Percentiles rank a stretch among this genome's conserved stretches.
Conservation (phyloP, 2,797 vertebrate species). For the Linurgus olivaceus region DNA sequence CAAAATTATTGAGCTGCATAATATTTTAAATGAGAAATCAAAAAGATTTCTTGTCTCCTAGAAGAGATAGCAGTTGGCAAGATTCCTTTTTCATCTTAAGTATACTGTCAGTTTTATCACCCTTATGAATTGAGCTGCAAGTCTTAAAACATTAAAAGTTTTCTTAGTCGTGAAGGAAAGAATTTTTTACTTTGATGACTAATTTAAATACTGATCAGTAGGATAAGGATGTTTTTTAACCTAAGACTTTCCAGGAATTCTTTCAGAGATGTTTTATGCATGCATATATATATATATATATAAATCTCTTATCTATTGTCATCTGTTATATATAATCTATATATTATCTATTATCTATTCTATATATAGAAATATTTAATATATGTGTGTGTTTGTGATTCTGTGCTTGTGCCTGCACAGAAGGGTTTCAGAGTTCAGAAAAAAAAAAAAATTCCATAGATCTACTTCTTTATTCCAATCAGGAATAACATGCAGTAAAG, state of each 20-base stretch:
- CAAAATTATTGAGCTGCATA: neutral
- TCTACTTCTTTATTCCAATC: neutral
- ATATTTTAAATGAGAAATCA: slow-evolving; percentile 28
- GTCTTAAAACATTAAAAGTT: neutral
- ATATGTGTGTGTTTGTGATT: neutral
- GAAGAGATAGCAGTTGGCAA: neutral
- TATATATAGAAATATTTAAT: neutral
- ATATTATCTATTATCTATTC: neutral
- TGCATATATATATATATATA: neutral
- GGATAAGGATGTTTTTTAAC: neutral
- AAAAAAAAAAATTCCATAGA: neutral
- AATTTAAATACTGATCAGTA: neutral
- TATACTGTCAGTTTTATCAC: slow-evolving; percentile 29
- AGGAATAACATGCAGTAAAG: neutral
- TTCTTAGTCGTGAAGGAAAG: neutral
- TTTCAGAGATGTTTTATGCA: neutral
- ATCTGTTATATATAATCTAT: neutral
- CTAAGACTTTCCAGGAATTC: neutral
- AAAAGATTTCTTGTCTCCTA: slow-evolving; percentile 18
- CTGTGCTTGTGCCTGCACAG: neutral
- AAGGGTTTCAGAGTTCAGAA: neutral
- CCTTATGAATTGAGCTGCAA: neutral
- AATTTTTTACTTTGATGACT: neutral
- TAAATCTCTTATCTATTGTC: neutral
- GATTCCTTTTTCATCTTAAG: neutral